phyloP scores from a whole-genome alignment of 2,797 vertebrate genomes.

The Falco novaeseelandiae region DNA sequence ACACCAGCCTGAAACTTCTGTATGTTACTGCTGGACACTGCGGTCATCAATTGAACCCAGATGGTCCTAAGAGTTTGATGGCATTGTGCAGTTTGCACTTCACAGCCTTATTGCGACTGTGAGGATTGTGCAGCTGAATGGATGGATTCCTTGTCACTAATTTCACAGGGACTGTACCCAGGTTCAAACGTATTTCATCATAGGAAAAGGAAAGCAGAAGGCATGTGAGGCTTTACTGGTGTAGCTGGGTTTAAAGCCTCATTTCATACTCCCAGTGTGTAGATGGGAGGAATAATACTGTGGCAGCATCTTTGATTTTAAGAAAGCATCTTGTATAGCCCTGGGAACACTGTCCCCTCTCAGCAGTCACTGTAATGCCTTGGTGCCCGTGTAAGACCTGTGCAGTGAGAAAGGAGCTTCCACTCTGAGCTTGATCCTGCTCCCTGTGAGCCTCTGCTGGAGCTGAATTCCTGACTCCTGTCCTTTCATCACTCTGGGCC shows the following conservation, averaged over 20 bases:
- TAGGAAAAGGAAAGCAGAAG: not conserved
- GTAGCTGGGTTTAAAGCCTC: not conserved
- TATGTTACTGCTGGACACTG: not conserved
- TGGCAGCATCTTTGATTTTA: not conserved
- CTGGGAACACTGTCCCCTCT: not conserved
- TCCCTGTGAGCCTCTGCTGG: not conserved
- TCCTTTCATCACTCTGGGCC: constrained; percentile 46
- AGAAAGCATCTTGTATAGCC: not conserved
- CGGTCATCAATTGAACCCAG: not conserved
- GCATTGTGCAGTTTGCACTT: not conserved
- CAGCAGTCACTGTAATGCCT: not conserved
- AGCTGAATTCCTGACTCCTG: constrained; percentile 42
- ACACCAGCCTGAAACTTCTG: not conserved
- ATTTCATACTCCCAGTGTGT: not conserved
- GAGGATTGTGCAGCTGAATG: not conserved
- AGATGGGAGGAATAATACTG: not conserved
- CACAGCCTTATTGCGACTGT: not conserved
- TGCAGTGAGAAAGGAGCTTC: not conserved
- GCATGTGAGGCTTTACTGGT: not conserved
- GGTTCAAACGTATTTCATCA: not conserved
- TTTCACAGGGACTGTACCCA: not conserved
- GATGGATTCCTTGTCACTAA: not conserved
- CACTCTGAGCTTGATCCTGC: not conserved
- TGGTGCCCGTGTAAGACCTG: not conserved
- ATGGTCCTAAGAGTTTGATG: not conserved